Percentiles rank a stretch among this genome's conserved stretches.
Evolutionary conservation across 2,888 invertebrate genomes (phyloP).

Genomic region (Adelphocoris suturalis): DNA sequence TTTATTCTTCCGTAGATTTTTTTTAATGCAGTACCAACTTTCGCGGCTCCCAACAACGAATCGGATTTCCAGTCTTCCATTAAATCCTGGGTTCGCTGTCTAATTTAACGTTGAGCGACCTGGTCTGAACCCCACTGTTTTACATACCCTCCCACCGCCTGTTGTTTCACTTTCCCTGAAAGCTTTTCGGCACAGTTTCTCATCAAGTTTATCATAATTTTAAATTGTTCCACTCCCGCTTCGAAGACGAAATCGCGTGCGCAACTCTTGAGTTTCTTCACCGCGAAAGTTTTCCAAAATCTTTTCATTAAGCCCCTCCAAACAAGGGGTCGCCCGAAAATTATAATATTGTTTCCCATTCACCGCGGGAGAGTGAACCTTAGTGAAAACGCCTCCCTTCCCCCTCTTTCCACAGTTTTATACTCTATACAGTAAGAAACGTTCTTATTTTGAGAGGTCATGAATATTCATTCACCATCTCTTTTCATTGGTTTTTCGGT

Average conservation of each 20-base stretch:
- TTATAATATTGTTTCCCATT: slow-evolving; percentile 16
- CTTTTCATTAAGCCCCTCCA: slow-evolving; percentile 1
- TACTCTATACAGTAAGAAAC: neutral
- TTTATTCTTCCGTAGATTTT: too few species aligned
- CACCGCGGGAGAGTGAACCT: neutral
- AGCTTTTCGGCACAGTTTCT: slow-evolving; percentile 19
- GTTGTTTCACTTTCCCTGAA: slow-evolving; percentile 34
- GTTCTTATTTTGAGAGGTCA: slow-evolving; percentile 21
- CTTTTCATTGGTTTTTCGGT: slow-evolving; percentile 13
- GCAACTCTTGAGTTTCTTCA: neutral
- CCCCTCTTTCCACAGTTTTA: neutral
- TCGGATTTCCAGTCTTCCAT: neutral
- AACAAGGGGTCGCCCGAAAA: slow-evolving; percentile 26
- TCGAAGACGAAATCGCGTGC: neutral
- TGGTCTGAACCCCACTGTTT: neutral
- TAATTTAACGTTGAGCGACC: neutral
- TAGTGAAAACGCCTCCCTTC: neutral
- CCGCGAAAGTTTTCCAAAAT: neutral
- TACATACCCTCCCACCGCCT: neutral
- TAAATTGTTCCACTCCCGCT: neutral
- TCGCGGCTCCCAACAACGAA: too few species aligned
- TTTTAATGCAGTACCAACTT: too few species aligned
- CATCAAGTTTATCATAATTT: slow-evolving; percentile 19
- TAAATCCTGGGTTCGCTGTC: neutral
- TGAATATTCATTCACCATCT: neutral